Conservation (phyloP, 2,888 invertebrate species). For the Thalpophila matura region DNA sequence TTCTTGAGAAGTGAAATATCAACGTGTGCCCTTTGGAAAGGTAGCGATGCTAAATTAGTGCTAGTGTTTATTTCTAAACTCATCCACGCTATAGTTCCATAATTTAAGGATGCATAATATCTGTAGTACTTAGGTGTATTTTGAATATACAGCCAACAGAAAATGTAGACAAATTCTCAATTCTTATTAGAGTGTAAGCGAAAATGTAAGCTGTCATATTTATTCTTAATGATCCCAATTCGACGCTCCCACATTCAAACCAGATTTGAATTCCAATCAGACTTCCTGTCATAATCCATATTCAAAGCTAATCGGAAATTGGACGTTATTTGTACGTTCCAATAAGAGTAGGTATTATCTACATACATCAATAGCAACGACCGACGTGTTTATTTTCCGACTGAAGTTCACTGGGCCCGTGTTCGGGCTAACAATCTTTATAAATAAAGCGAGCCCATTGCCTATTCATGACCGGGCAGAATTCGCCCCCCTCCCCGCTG, state of each 20-base stretch:
- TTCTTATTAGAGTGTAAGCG: constrained; percentile 16
- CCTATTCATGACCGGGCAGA: constrained; percentile 91
- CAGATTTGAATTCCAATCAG: constrained; percentile 50
- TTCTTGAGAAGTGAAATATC: constrained; percentile 66
- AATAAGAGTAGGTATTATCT: constrained; percentile 48
- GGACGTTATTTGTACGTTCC: constrained; percentile 45
- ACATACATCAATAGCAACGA: constrained; percentile 71
- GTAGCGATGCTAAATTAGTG: background rate
- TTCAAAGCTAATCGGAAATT: constrained; percentile 42
- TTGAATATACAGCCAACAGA: background rate
- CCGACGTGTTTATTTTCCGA: constrained; percentile 83
- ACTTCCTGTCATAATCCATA: constrained; percentile 26
- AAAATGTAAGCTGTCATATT: constrained; percentile 33
- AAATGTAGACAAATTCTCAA: background rate
- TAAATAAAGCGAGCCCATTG: constrained; percentile 90
- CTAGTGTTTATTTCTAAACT: background rate
- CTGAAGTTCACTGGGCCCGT: constrained; percentile 85
- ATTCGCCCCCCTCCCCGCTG: constrained; percentile 83
- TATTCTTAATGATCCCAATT: constrained; percentile 46
- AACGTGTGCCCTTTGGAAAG: constrained; percentile 2
- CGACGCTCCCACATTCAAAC: constrained; percentile 36
- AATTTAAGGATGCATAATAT: background rate
- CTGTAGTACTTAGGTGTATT: background rate
- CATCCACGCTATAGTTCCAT: background rate
- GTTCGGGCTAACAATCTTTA: constrained; percentile 88